phyloP scores from a whole-genome alignment of 1,140 invertebrate genomes.

The Delia radicum region DNA sequence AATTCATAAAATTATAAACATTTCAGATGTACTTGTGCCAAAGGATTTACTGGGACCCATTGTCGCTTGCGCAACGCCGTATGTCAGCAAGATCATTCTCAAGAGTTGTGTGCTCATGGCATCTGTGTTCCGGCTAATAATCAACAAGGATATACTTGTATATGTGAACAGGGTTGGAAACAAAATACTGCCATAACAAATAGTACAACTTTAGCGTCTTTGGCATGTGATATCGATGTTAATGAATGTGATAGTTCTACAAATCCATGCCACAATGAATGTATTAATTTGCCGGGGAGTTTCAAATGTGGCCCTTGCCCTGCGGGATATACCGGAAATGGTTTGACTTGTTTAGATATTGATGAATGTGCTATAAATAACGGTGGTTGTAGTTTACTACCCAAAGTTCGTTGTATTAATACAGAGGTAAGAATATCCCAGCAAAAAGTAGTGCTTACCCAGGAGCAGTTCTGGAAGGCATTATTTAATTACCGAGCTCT shows the following conservation, averaged over 20 bases:
- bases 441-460: too few species aligned
- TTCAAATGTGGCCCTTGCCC: conserved; percentile 86
- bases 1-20: background rate
- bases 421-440: conserved; percentile 60
- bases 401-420: conserved; percentile 75
- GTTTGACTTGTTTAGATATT: conserved; percentile 80
- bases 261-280: conserved; percentile 77
- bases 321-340: conserved; percentile 82
- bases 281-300: conserved; percentile 83
- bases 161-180: conserved; percentile 87
- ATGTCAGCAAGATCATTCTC: conserved; percentile 68
- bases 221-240: conserved; percentile 73
- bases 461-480: too few species aligned
- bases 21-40: conserved; percentile 72
- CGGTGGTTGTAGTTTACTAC: conserved; percentile 86
- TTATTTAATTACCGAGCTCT: too few species aligned
- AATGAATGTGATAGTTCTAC: conserved; percentile 75
- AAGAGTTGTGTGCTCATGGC: conserved; percentile 85
- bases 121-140: conserved; percentile 69
- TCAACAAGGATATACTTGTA: conserved; percentile 65
- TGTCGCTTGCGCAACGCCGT: conserved; percentile 72
- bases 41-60: conserved; percentile 77
- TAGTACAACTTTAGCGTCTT: background rate
- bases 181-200: conserved; percentile 61
- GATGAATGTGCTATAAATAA: conserved; percentile 84